Percentiles rank a stretch among this genome's conserved stretches.
Conservation (phyloP, 2,888 invertebrate genomes). For the Graphium colonna region DNA sequence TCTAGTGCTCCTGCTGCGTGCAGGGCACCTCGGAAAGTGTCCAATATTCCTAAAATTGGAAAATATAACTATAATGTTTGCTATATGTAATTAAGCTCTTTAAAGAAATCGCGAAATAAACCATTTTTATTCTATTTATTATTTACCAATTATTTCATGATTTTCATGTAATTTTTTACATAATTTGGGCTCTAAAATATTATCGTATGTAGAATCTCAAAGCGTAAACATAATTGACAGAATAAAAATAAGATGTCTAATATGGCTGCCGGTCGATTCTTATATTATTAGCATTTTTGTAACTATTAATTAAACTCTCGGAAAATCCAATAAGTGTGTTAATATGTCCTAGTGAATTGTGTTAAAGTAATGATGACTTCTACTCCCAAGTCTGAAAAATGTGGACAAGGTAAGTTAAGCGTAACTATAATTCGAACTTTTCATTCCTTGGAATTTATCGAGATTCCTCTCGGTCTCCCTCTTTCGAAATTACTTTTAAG, state of each 20-base stretch:
- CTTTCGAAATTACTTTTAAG: neutral
- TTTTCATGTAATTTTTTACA: too few species aligned
- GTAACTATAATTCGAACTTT: conserved; percentile 35
- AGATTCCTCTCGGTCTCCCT: conserved; percentile 9
- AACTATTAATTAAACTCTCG: conserved; percentile 46
- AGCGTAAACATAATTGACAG: conserved; percentile 29
- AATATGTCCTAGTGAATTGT: conserved; percentile 64
- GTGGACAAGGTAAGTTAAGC: conserved; percentile 67
- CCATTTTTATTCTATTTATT: too few species aligned
- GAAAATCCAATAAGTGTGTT: conserved; percentile 42
- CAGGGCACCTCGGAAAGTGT: too few species aligned
- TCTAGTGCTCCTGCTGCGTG: too few species aligned
- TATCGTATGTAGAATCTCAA: too few species aligned
- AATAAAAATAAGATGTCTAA: conserved; percentile 43
- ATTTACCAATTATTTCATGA: too few species aligned
- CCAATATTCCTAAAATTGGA: too few species aligned
- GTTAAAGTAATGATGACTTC: conserved; percentile 65
- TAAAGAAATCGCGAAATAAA: too few species aligned
- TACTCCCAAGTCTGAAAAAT: conserved; percentile 76
- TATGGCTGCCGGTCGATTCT: conserved; percentile 74
- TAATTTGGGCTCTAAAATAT: too few species aligned
- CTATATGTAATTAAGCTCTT: too few species aligned
- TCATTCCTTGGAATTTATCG: conserved; percentile 20
- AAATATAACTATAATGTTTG: too few species aligned
- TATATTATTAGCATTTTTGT: conserved; percentile 56